Evolutionary conservation across 2,113 vertebrate species (phyloP), one percentile per base, ranked within the genome.

Genomic region (Pygathrix nemaeus): DNA sequence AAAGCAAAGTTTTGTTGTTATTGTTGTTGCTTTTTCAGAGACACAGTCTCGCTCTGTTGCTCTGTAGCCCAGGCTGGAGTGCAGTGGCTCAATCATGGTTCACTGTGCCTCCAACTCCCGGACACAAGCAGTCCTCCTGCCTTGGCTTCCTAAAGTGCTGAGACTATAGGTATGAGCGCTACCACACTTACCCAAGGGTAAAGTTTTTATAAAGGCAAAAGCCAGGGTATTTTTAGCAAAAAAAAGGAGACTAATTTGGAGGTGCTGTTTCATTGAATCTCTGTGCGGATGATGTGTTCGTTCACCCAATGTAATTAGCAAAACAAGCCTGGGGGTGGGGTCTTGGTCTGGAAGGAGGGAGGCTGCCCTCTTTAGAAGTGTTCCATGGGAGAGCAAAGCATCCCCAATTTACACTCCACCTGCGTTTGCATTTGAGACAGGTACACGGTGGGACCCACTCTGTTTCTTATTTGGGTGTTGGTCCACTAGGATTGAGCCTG

Each of bases 301-400:
- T 30, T 91, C 23, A 23, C 50, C 32, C 57, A 6, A 2, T 10
- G 27, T 11, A 55, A n/a, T 35, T 17, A 8, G 55, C 21, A n/a
- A 32, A 35, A 52, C 3, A 17, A 45, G 45, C 90, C 80, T 68
- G 57, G 95, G 78, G 76, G 4, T 6, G 87, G 93, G 86, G 83
- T 32, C 73, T 0, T 16, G 32, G n/a, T 79, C 64, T 23, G 97
- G 84, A 86, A 91, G 88, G 90, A 92, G 76, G 43, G 83, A 81
- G 70, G 79, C 85, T 43, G 73, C 81, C 88, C 78, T 97, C 96
- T 97, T 96, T 88, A 95, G 88, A 98, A 95, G 93, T 2, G 81
- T 68, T 94, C 89, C 13, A 61, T 0, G 4, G 76, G 87, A 80
- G 76, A 16, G 1, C 76, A 92, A 95, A 90, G 0, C 4, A 55